Conservation (phyloP, 2,888 invertebrate species). For the Nomada hirtipes region DNA sequence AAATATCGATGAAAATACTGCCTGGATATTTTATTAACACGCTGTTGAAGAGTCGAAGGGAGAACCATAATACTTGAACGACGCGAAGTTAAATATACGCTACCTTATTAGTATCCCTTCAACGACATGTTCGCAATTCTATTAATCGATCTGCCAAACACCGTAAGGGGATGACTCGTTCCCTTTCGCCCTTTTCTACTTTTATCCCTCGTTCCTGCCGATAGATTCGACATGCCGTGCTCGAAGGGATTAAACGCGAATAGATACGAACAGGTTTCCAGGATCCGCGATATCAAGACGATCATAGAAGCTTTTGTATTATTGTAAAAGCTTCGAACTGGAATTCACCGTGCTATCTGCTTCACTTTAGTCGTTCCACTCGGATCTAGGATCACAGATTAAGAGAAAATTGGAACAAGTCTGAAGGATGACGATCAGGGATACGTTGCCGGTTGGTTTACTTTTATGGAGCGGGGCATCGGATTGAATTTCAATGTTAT, state of each 20-base stretch:
- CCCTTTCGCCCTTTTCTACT: neutral
- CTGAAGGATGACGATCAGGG: slow-evolving; percentile 58
- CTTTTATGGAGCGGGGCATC: slow-evolving; percentile 58
- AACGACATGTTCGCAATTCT: slow-evolving; percentile 56
- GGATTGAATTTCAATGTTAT: slow-evolving; percentile 72
- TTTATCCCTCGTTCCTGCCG: slow-evolving; percentile 2
- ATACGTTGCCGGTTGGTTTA: slow-evolving; percentile 53
- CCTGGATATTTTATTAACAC: slow-evolving; percentile 43
- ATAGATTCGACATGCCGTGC: no score
- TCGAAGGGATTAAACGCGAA: slow-evolving; percentile 13
- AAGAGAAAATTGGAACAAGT: slow-evolving; percentile 65
- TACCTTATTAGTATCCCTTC: neutral
- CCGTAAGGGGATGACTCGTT: slow-evolving; percentile 42
- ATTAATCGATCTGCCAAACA: slow-evolving; percentile 60
- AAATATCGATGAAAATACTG: neutral
- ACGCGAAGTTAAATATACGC: neutral
- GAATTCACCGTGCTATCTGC: slow-evolving; percentile 26
- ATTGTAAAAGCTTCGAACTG: slow-evolving; percentile 29
- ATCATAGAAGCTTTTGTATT: slow-evolving; percentile 13
- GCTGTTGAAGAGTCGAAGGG: neutral
- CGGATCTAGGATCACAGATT: slow-evolving; percentile 59
- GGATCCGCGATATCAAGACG: slow-evolving; percentile 21
- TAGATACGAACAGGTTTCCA: neutral
- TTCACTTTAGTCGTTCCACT: slow-evolving; percentile 23
- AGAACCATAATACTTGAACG: neutral